Evolutionary conservation across 2,113 vertebrate genomes (phyloP).

Genomic region (Nerophis lumbriciformis): DNA sequence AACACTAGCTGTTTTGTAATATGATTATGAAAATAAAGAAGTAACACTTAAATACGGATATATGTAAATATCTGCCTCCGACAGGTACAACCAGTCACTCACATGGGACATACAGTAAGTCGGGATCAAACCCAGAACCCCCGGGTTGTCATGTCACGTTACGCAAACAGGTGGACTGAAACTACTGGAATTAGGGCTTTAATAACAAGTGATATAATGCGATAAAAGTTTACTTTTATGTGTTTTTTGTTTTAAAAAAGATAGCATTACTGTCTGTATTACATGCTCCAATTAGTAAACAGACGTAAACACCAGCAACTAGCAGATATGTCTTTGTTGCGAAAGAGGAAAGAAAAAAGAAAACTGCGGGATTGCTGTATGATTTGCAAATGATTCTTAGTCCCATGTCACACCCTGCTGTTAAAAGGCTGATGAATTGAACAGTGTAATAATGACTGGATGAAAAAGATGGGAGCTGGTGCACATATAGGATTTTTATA

Average conservation of each 20-base stretch:
- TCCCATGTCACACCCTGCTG: constrained; percentile 51
- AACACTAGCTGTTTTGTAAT: too few species aligned
- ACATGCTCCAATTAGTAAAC: neutral
- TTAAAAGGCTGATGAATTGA: constrained; percentile 66
- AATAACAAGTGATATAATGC: neutral
- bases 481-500: constrained; percentile 60
- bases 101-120: too few species aligned
- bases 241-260: neutral
- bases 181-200: neutral
- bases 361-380: constrained; percentile 32
- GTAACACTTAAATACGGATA: too few species aligned
- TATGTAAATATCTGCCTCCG: too few species aligned
- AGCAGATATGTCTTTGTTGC: constrained; percentile 26
- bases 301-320: constrained; percentile 17
- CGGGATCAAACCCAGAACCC: too few species aligned
- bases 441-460: constrained; percentile 59
- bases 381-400: constrained; percentile 50
- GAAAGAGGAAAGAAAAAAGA: neutral
- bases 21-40: too few species aligned
- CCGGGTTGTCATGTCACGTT: neutral
- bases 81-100: too few species aligned
- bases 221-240: neutral
- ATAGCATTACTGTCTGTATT: neutral
- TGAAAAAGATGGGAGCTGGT: constrained; percentile 45
- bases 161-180: neutral